Evolutionary conservation across 2,888 invertebrate genomes (phyloP), one percentile per base, ranked within the genome.

Genomic region (Cataglyphis livida): DNA sequence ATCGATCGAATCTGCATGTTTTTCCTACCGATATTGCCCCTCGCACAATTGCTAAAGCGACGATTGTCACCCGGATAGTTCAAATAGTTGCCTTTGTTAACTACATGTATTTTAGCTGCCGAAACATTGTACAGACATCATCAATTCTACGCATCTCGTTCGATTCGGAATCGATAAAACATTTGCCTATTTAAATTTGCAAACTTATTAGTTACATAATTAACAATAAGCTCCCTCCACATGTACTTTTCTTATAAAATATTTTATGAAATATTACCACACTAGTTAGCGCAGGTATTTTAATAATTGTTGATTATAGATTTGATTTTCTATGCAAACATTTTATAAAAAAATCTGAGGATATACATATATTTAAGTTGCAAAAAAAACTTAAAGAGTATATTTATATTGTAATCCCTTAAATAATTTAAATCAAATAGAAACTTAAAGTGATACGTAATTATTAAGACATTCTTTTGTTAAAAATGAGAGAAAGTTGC

Each of bases 1-100:
- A 91, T 91, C 90, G 91, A 91, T 91, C 88, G 90, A 91, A 91
- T 91, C 91, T 91, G 91, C 91, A 91, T 90, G 90, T 87, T 90
- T 89, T 86, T 90, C 1, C 84, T 87, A 87, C 76, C 83, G 76
- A 89, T 89, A 89, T 89, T 82, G 83, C 74, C 83, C 28, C 78
- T 82, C 71, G 81, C 82, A 71, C 82, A 76, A 89, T 86, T 81
- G 82, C 83, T 84, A 83, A 89, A 85, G 85, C 84, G 84, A 85
- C 89, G 84, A 89, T 83, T 87, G 85, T 79, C 85, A 3, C 78
- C 48, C 62, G 68, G 76, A 51, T 51, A 51, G 79, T 84, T 89
- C 76, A 79, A 82, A 32, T 82, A 68, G 62, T 73, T 81, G 79
- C 62, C 75, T 51, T 18, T 68, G 7, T 9, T 54, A 28, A 41